A percentile compares a stretch with the other conserved stretches of the same genome.
These are phyloP conservation scores for Drosophila biarmipes DNA, from an alignment of 1,140 invertebrate species.

Conservation along the genomic window DNA sequence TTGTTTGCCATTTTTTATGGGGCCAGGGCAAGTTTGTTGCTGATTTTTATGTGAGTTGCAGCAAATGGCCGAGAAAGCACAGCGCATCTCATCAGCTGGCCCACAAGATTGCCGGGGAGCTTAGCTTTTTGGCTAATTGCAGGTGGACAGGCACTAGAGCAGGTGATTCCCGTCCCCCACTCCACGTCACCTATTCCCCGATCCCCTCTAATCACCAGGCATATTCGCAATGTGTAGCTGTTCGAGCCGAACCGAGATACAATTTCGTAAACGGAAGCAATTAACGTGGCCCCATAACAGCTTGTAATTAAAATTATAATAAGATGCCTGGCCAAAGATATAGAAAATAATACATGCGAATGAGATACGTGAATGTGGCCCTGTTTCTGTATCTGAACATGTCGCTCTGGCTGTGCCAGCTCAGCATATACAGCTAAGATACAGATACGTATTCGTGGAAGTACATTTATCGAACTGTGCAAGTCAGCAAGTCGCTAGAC, in stretches of 20 bases:
- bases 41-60: constrained; percentile 79
- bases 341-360: constrained; percentile 70
- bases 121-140: constrained; percentile 34
- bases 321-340: constrained; percentile 74
- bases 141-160: neutral
- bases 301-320: constrained; percentile 83
- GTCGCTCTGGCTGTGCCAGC: constrained; percentile 19
- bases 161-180: neutral
- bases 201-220: constrained; percentile 22
- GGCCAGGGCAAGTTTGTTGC: constrained; percentile 72
- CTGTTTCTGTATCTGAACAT: constrained; percentile 7
- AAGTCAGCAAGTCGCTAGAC: constrained; percentile 58
- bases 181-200: neutral
- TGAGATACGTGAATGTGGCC: constrained; percentile 51
- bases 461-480: constrained; percentile 66
- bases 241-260: constrained; percentile 21
- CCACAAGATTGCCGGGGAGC: constrained; percentile 49
- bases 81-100: constrained; percentile 64
- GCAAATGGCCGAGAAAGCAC: constrained; percentile 67
- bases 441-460: constrained; percentile 58
- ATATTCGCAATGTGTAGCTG: constrained; percentile 18
- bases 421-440: constrained; percentile 25
- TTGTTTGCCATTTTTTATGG: constrained; percentile 72
- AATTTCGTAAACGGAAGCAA: constrained; percentile 80
- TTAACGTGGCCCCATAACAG: constrained; percentile 74